Conservation (phyloP, 1,140 invertebrate genomes). For the Bombus fervidus region DNA sequence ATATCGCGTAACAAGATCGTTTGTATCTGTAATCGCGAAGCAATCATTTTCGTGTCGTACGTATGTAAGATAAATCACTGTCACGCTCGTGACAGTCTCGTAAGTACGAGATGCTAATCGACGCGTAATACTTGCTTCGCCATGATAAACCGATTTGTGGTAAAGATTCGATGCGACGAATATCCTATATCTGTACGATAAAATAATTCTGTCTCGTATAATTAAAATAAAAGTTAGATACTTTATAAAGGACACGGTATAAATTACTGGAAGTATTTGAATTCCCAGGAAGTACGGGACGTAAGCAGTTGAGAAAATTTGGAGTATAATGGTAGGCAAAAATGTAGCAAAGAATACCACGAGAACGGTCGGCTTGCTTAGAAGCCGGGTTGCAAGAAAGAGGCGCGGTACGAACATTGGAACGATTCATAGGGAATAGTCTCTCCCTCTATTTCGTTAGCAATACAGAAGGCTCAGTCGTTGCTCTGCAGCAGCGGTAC, state of each 20-base stretch:
- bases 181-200: not conserved
- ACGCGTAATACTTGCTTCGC: not conserved
- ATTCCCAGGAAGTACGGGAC: not conserved
- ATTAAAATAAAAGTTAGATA: not conserved
- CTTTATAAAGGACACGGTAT: too few relatives aligned
- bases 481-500: slow-evolving; percentile 64
- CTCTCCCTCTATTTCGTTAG: slow-evolving; percentile 64
- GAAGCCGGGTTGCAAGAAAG: slow-evolving; percentile 61
- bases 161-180: not conserved
- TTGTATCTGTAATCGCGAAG: slow-evolving; percentile 24
- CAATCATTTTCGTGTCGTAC: slow-evolving; percentile 13
- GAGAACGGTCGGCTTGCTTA: slow-evolving; percentile 53
- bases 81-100: slow-evolving; percentile 27
- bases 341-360: slow-evolving; percentile 44
- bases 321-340: not conserved
- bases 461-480: slow-evolving; percentile 58
- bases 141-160: not conserved
- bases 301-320: slow-evolving; percentile 9
- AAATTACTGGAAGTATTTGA: too few relatives aligned
- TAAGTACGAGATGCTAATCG: slow-evolving; percentile 31
- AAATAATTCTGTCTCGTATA: not conserved
- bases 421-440: slow-evolving; percentile 63
- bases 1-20: slow-evolving; percentile 15
- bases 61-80: slow-evolving; percentile 20
- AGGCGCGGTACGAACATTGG: slow-evolving; percentile 54